Percentiles rank a stretch among this genome's conserved stretches.
These are phyloP conservation scores for Mus spretus DNA, from an alignment of 2,797 vertebrate genomes.

Conservation along the genomic window DNA sequence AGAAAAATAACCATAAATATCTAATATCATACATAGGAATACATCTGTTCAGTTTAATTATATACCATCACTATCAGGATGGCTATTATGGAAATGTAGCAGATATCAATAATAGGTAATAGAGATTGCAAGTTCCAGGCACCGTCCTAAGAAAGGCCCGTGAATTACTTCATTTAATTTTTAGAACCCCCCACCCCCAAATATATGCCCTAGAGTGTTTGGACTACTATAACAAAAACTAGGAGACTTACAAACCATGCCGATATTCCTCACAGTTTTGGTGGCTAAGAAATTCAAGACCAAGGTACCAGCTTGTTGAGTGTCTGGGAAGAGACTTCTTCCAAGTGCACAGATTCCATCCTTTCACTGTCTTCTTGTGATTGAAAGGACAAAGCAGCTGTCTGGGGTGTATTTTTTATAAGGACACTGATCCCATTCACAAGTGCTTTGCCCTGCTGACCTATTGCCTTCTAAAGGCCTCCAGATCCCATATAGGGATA, in stretches of 20 bases:
- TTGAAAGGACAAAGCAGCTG: neutral
- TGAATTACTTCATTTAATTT: slow-evolving; percentile 54
- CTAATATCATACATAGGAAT: slow-evolving; percentile 4
- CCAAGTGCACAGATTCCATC: neutral
- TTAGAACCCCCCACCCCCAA: neutral
- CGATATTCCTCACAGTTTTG: neutral
- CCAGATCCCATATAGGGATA: neutral
- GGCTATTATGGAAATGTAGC: neutral
- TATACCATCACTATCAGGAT: slow-evolving; percentile 31
- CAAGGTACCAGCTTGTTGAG: neutral
- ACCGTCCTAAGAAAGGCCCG: neutral
- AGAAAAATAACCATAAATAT: slow-evolving; percentile 48
- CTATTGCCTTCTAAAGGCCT: neutral
- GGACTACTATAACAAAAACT: neutral
- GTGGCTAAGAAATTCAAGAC: neutral
- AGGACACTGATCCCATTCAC: slow-evolving; percentile 1
- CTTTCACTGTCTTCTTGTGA: neutral
- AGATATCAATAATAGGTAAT: slow-evolving; percentile 34
- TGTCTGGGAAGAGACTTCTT: neutral
- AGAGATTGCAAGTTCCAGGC: slow-evolving; percentile 18
- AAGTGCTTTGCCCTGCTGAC: neutral
- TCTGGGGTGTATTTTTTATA: slow-evolving; percentile 2
- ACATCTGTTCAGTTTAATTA: slow-evolving; percentile 45
- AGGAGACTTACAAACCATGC: neutral
- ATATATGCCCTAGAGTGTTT: neutral